phyloP scores from a whole-genome alignment of 2,113 vertebrate species.

The Mirounga angustirostris region DNA sequence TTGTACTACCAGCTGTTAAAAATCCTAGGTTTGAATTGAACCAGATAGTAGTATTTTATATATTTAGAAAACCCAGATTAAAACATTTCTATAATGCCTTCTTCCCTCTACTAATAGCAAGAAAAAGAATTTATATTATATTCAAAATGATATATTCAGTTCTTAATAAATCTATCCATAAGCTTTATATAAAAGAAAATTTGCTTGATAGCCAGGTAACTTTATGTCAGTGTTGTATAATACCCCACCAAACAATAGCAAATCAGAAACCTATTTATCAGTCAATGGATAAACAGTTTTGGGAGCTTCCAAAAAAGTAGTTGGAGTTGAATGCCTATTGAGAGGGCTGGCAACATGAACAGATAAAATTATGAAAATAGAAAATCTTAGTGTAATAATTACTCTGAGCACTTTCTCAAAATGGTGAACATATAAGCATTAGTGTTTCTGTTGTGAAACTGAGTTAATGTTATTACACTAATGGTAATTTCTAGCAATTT shows the following conservation, averaged over 20 bases:
- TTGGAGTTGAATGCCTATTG: neutral
- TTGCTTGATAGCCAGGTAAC: slow-evolving; percentile 9
- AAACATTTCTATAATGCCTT: slow-evolving; percentile 47
- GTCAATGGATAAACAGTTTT: slow-evolving; percentile 1
- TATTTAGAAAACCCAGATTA: slow-evolving; percentile 69
- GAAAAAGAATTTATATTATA: slow-evolving; percentile 57
- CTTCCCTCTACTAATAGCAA: slow-evolving; percentile 49
- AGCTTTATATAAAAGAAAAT: slow-evolving; percentile 23
- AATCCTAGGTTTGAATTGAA: slow-evolving; percentile 71
- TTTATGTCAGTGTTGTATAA: neutral
- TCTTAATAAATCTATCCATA: slow-evolving; percentile 67
- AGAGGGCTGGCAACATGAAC: neutral
- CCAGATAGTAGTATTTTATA: slow-evolving; percentile 71
- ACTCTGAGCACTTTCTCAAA: neutral
- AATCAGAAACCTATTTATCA: neutral
- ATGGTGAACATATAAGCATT: neutral
- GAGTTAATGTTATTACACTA: slow-evolving; percentile 44
- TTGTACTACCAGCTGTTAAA: neutral
- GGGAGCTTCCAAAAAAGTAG: neutral
- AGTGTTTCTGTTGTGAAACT: slow-evolving; percentile 37
- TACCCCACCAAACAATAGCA: neutral
- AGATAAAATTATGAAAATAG: slow-evolving; percentile 22
- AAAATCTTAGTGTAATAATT: slow-evolving; percentile 11
- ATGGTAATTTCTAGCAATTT: neutral
- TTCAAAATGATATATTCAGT: slow-evolving; percentile 57